A percentile compares a stretch with the other conserved stretches of the same genome.
phyloP scores from a whole-genome alignment of 92 coral and sea anemone genomes.

The Plumapathes pennacea region DNA sequence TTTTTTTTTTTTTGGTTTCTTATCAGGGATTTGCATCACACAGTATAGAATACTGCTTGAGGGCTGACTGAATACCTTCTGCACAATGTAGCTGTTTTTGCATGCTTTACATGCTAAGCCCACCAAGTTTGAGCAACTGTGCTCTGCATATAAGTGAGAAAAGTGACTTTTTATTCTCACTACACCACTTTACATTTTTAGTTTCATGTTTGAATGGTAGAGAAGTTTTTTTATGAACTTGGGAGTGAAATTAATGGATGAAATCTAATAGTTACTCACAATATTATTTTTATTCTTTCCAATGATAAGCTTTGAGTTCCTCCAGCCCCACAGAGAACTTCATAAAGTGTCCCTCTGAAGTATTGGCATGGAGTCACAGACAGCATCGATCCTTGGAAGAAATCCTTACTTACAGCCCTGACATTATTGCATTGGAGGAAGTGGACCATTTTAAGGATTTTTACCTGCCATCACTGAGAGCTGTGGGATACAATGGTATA shows the following conservation, averaged over 20 bases:
- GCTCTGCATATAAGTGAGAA: no score
- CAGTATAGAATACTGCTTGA: no score
- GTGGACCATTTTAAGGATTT: conserved; percentile 93
- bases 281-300: conserved; percentile 5
- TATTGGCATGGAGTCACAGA: conserved; percentile 75
- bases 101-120: no score
- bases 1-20: no score
- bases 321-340: conserved; percentile 85
- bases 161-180: no score
- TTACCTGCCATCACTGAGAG: conserved; percentile 60
- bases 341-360: conserved; percentile 76
- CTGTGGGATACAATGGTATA: conserved; percentile 68
- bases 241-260: background rate
- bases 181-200: no score
- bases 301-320: conserved; percentile 82
- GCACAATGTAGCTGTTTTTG: no score
- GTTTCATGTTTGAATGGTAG: no score
- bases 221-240: no score
- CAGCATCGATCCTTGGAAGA: conserved; percentile 71
- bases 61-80: no score
- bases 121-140: no score
- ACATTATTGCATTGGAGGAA: conserved; percentile 82
- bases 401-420: conserved; percentile 77
- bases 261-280: background rate
- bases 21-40: no score